A percentile compares a stretch with the other conserved stretches of the same genome.
Conservation (phyloP, 2,797 vertebrate species). For the Gymnodraco acuticeps region DNA sequence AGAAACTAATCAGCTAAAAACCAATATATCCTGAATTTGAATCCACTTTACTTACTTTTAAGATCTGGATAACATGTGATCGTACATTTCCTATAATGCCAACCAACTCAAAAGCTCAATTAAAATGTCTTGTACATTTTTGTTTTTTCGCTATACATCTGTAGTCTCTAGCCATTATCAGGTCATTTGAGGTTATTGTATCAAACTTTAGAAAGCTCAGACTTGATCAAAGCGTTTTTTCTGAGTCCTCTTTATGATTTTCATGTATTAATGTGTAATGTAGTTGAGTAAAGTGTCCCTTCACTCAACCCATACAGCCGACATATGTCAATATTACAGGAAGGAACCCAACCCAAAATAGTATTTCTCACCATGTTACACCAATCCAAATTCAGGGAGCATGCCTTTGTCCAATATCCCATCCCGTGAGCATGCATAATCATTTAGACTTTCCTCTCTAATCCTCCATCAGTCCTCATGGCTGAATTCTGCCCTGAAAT, state of each 20-base stretch:
- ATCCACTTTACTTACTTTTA: background rate
- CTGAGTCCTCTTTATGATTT: background rate
- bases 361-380: background rate
- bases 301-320: background rate
- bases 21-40: background rate
- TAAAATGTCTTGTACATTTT: too few species aligned
- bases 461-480: constrained; percentile 40
- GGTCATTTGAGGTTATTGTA: background rate
- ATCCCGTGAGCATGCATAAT: constrained; percentile 36
- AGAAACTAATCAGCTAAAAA: background rate
- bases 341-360: constrained; percentile 5
- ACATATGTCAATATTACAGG: background rate
- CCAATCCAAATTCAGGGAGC: constrained; percentile 1
- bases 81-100: constrained; percentile 11
- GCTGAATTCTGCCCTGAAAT: constrained; percentile 19
- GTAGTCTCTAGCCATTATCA: background rate
- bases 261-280: background rate
- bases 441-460: constrained; percentile 31
- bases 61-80: background rate
- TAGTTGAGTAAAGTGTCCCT: background rate
- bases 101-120: background rate
- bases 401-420: constrained; percentile 26
- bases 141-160: background rate
- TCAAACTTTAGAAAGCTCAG: background rate
- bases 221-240: background rate